Percentiles rank a stretch among this genome's conserved stretches.
Conservation (phyloP, 2,113 vertebrate species). For the Phodopus roborovskii region DNA sequence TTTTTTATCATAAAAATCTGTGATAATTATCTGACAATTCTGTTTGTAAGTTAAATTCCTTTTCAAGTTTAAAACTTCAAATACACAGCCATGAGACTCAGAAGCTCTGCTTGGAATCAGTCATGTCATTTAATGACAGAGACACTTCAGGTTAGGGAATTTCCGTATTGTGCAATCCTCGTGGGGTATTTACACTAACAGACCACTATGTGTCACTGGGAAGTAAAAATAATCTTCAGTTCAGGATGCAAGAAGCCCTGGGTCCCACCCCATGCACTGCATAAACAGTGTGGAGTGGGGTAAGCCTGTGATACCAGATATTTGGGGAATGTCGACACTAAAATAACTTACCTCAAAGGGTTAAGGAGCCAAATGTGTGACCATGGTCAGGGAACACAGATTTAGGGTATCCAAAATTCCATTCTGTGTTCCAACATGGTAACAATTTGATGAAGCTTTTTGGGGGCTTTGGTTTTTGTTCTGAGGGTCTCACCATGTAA, state of each 20-base stretch:
- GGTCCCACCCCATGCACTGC: too few species aligned
- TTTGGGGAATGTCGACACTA: not conserved
- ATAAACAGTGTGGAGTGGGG: not conserved
- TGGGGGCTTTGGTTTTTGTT: not conserved
- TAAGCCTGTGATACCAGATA: not conserved
- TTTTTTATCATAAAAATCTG: not conserved
- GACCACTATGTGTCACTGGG: not conserved
- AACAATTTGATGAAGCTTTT: not conserved
- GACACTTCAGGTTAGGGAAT: not conserved
- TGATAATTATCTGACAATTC: not conserved
- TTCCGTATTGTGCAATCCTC: not conserved
- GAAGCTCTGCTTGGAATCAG: not conserved
- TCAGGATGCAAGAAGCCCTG: not conserved
- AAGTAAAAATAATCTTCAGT: not conserved
- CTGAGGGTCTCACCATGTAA: not conserved
- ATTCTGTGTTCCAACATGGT: not conserved
- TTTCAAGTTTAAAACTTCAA: constrained; percentile 48
- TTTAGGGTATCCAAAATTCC: not conserved
- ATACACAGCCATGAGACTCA: not conserved
- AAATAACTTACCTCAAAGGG: not conserved
- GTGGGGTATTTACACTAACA: not conserved
- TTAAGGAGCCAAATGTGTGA: not conserved
- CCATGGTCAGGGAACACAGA: not conserved
- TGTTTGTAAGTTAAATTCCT: constrained; percentile 23
- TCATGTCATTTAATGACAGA: not conserved